A percentile compares a stretch with the other conserved stretches of the same genome.
These are phyloP conservation scores for Drosophila fungiperda DNA, from an alignment of 2,888 invertebrate genomes.

Conservation along the genomic window DNA sequence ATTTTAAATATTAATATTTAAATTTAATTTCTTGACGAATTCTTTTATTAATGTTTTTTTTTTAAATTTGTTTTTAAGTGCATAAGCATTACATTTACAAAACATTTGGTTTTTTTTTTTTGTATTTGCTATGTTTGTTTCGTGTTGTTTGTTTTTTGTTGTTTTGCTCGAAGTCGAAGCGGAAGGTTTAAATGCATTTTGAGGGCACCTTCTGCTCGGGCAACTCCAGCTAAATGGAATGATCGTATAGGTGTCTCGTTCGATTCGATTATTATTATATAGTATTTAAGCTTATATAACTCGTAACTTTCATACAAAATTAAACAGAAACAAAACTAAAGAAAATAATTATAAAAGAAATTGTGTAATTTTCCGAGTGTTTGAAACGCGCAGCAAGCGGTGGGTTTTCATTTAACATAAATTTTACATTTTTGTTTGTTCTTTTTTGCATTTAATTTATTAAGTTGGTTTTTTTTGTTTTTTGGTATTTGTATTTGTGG, in stretches of 20 bases:
- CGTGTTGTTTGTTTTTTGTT: conserved; percentile 2
- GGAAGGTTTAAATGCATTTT: conserved; percentile 72
- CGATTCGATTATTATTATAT: conserved; percentile 25
- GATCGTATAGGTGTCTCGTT: conserved; percentile 77
- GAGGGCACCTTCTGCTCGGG: conserved; percentile 55
- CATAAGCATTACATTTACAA: conserved; percentile 56
- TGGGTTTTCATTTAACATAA: conserved; percentile 68
- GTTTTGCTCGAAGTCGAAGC: conserved; percentile 59
- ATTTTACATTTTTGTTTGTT: conserved; percentile 14
- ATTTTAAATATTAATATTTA: conserved; percentile 44
- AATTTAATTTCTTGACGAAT: conserved; percentile 29
- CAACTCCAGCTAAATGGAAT: conserved; percentile 78
- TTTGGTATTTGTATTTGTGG: conserved; percentile 37
- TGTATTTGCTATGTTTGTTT: not conserved
- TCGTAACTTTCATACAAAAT: conserved; percentile 44
- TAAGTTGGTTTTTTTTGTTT: conserved; percentile 14
- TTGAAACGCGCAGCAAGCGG: conserved; percentile 76
- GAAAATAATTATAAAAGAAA: not conserved
- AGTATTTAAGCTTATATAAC: conserved; percentile 3
- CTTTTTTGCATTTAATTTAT: conserved; percentile 26
- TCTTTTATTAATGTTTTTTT: not conserved
- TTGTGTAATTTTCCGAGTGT: not conserved
- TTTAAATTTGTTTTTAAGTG: not conserved
- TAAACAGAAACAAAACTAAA: conserved; percentile 32
- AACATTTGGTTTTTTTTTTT: conserved; percentile 20